A percentile compares a stretch with the other conserved stretches of the same genome.
These are phyloP conservation scores for Anas platyrhynchos DNA, from an alignment of 2,113 vertebrate genomes.

Conservation along the genomic window DNA sequence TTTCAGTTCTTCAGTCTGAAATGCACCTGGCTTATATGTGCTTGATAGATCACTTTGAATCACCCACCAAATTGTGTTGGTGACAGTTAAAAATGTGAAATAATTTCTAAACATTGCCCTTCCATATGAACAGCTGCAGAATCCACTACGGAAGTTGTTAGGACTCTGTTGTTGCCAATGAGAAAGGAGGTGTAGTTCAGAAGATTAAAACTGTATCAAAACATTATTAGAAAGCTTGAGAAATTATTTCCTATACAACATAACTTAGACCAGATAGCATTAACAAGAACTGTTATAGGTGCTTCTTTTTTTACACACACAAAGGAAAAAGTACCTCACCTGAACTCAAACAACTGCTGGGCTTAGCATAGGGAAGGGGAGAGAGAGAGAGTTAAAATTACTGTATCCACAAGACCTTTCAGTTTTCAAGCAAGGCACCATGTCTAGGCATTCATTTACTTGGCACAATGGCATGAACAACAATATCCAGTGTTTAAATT, in stretches of 20 bases:
- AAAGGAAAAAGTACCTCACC: not conserved
- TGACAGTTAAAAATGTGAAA: not conserved
- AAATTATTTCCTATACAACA: not conserved
- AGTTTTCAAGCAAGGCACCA: not conserved
- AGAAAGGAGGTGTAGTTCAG: not conserved
- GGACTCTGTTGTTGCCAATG: not conserved
- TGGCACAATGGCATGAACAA: not conserved
- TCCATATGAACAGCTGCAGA: not conserved
- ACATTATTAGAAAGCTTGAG: not conserved
- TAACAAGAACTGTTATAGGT: not conserved
- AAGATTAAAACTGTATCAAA: not conserved
- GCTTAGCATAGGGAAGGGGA: not conserved
- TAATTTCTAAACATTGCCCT: not conserved
- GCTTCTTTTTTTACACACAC: not conserved
- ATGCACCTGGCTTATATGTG: not conserved
- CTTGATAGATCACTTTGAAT: not conserved
- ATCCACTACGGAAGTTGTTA: not conserved
- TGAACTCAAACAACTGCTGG: not conserved
- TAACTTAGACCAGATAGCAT: not conserved
- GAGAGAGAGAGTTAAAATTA: not conserved
- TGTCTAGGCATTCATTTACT: not conserved
- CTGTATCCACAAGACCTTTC: not conserved
- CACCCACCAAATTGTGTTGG: not conserved
- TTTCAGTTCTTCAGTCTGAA: not conserved
- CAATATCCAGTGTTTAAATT: accelerated